Evolutionary conservation across 1,140 invertebrate species (phyloP).

Genomic region (Orius laevigatus): DNA sequence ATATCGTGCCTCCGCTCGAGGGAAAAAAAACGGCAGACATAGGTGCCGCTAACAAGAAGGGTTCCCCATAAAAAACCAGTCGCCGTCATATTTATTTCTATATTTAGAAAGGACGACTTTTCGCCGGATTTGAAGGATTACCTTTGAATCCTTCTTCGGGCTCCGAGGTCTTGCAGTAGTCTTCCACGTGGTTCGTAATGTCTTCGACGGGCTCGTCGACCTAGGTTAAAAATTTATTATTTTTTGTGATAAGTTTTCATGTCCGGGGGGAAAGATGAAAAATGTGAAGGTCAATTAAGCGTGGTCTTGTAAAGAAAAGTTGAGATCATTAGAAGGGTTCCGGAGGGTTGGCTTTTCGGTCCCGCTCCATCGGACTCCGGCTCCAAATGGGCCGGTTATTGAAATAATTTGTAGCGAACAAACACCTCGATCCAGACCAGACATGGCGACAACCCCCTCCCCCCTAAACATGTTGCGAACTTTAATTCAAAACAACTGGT

Average conservation of each 20-base stretch:
- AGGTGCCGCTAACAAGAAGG: not conserved
- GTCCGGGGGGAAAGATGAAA: conserved; percentile 1
- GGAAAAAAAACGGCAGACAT: too few species aligned
- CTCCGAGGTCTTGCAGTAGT: conserved; percentile 5
- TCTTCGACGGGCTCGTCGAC: conserved; percentile 18
- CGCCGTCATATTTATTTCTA: too few species aligned
- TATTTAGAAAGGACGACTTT: not conserved
- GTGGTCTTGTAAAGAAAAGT: not conserved
- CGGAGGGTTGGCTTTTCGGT: conserved; percentile 9
- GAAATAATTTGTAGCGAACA: conserved; percentile 11
- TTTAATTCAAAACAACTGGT: too few species aligned
- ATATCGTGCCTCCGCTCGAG: too few species aligned
- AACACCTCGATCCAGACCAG: not conserved
- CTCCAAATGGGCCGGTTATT: conserved; percentile 9
- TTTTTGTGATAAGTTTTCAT: too few species aligned
- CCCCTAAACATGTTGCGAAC: too few species aligned
- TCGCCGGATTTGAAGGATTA: conserved; percentile 1
- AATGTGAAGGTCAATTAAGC: conserved; percentile 9
- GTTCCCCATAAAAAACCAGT: not conserved
- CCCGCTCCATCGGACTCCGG: conserved; percentile 3
- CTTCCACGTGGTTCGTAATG: conserved; percentile 2
- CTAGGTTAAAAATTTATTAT: conserved; percentile 9
- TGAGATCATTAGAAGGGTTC: conserved; percentile 6
- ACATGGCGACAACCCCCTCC: too few species aligned
- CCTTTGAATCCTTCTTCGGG: conserved; percentile 19